Conservation (phyloP, 2,888 invertebrate genomes). For the Ophion slaviceki region DNA sequence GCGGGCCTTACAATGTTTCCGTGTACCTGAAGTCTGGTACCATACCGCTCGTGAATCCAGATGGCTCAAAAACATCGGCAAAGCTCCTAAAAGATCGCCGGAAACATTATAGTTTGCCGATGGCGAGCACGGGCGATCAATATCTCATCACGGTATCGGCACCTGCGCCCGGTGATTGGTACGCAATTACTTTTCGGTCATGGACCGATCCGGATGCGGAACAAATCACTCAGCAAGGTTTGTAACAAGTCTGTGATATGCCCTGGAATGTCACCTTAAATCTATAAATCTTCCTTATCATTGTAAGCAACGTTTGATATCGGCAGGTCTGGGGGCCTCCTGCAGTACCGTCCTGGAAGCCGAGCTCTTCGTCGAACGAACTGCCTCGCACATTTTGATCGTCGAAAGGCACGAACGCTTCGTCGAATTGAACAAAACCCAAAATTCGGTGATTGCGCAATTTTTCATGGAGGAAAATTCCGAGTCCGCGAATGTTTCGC, state of each 20-base stretch:
- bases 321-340: slow-evolving; percentile 88
- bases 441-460: slow-evolving; percentile 75
- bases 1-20: slow-evolving; percentile 87
- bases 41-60: slow-evolving; percentile 92
- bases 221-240: slow-evolving; percentile 91
- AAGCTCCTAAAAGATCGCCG: slow-evolving; percentile 85
- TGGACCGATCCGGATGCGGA: slow-evolving; percentile 90
- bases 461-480: slow-evolving; percentile 74
- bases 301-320: slow-evolving; percentile 64
- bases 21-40: slow-evolving; percentile 92
- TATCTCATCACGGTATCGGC: slow-evolving; percentile 86
- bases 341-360: slow-evolving; percentile 88
- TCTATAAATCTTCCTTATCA: not conserved
- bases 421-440: slow-evolving; percentile 67
- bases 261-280: not conserved
- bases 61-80: slow-evolving; percentile 91
- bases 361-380: slow-evolving; percentile 86
- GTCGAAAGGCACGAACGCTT: slow-evolving; percentile 52
- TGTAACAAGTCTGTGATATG: not conserved
- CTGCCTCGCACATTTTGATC: slow-evolving; percentile 78
- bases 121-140: slow-evolving; percentile 87
- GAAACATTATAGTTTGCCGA: slow-evolving; percentile 85
- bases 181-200: slow-evolving; percentile 90
- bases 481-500: slow-evolving; percentile 67
- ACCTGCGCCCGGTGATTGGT: slow-evolving; percentile 92